These are phyloP conservation scores for Melangyna quadrimaculata DNA, from an alignment of 2,888 invertebrate genomes.

Conservation along the genomic window DNA sequence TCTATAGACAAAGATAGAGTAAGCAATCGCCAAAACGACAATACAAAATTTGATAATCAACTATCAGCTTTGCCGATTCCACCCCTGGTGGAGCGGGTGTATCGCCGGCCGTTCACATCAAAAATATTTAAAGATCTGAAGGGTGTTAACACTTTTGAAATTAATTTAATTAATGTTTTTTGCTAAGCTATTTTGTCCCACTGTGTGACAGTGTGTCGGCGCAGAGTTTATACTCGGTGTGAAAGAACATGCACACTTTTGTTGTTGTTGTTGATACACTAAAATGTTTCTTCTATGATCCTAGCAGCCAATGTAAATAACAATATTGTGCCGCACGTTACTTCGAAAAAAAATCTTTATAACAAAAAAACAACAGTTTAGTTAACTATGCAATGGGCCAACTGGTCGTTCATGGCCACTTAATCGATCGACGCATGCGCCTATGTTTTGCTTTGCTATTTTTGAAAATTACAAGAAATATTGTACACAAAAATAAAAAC, in stretches of 20 bases:
- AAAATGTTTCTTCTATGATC: background rate
- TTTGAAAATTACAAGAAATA: slow-evolving; percentile 19
- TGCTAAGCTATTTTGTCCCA: background rate
- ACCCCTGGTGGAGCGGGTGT: too few species aligned
- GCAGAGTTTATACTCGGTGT: slow-evolving; percentile 24
- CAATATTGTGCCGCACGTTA: slow-evolving; percentile 45
- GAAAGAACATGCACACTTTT: slow-evolving; percentile 54
- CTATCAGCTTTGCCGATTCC: too few species aligned
- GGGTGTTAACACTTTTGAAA: too few species aligned
- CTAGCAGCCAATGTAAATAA: slow-evolving; percentile 32
- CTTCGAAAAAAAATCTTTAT: background rate
- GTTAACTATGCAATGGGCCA: slow-evolving; percentile 29
- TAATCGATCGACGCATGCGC: slow-evolving; percentile 69
- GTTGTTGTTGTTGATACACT: background rate
- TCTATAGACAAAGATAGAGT: too few species aligned
- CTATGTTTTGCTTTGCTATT: slow-evolving; percentile 27
- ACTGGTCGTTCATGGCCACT: slow-evolving; percentile 57
- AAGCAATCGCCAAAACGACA: too few species aligned
- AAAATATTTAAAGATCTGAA: too few species aligned
- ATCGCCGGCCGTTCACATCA: too few species aligned
- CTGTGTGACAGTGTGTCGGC: background rate
- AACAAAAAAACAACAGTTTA: background rate
- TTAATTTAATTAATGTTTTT: too few species aligned
- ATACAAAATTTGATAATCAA: too few species aligned
- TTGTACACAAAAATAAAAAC: background rate